A percentile compares a stretch with the other conserved stretches of the same genome.
Evolutionary conservation across 2,113 vertebrate species (phyloP).

Genomic region (Mus spicilegus): DNA sequence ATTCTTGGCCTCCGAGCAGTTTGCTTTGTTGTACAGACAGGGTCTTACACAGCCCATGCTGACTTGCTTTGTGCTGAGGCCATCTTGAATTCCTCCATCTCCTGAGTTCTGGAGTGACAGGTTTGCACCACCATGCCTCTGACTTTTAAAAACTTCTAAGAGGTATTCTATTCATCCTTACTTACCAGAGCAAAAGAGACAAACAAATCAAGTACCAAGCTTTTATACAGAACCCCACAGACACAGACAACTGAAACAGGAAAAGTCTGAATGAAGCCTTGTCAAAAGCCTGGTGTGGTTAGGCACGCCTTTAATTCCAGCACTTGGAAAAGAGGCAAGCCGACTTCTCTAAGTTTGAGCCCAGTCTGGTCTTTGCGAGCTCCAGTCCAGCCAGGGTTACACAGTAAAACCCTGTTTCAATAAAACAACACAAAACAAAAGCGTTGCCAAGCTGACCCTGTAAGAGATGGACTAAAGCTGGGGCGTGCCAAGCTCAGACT

Average conservation of each 20-base stretch:
- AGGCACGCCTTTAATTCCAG: background rate
- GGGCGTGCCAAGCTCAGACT: background rate
- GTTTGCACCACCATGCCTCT: background rate
- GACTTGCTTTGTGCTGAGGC: background rate
- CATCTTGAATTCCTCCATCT: background rate
- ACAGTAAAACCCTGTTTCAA: background rate
- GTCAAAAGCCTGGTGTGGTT: background rate
- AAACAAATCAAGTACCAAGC: background rate
- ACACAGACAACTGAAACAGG: background rate
- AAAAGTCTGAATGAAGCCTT: background rate
- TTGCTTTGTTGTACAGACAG: background rate
- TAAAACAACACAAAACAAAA: background rate
- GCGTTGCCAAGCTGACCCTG: background rate
- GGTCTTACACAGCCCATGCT: background rate
- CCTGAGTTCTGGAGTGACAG: background rate
- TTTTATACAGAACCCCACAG: background rate
- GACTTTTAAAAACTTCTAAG: background rate
- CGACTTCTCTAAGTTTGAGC: background rate
- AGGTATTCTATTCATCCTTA: background rate
- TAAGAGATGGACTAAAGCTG: background rate
- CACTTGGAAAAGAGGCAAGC: background rate
- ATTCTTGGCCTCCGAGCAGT: background rate
- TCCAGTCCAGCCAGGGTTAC: background rate
- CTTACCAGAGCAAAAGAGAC: slow-evolving; percentile 12
- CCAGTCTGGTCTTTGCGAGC: background rate